Base-by-base conservation (phyloP, 2,888 invertebrate species). In the Parasteatoda lunata region DNA sequence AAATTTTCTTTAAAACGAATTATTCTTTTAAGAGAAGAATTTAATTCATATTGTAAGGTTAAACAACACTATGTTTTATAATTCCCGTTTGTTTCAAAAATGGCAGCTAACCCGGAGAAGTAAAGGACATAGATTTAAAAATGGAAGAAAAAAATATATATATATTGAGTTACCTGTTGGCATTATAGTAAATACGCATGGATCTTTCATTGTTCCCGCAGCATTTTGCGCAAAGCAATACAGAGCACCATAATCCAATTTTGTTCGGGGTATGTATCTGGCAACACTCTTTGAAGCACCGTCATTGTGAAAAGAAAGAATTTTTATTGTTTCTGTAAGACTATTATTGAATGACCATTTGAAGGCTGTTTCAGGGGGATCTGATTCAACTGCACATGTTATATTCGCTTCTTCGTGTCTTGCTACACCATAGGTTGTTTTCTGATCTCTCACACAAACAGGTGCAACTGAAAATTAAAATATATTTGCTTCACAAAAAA, bases 321-420 rank as follows among this genome's bases (percentile, higher is more conserved):
- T 78, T 30, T 85, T 81, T 8, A 88, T 66, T 0, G 72, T 69
- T 70, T 88, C 88, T 1, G 75, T 77, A 7, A 77, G 8, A 7
- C 96, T 96, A 92, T 96, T 97, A 93, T 97, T 97, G 93, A 97
- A 97, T 93, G 97, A 96, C 97, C 97, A 97, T 90, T 96, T 95
- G 93, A 97, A 97, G 91, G 94, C 95, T 90, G 96, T 95, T 85
- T 90, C 89, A 5, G 89, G 77, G 4, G 90, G 90, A 78, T 90
- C 90, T 5, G 90, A 88, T 69, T 90, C 90, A 2, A 90, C 89
- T 13, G 89, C 88, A 72, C 90, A 90, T 15, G 88, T 82, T 4
- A 89, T 77, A 11, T 89, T 89, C 3, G 89, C 90, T 66, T 88
- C 82, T 75, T 90, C 90, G 72, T 89, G 88, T 70, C 89, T 76